Evolutionary conservation across 1,140 invertebrate genomes (phyloP).

Genomic region (Sinonovacula constricta): DNA sequence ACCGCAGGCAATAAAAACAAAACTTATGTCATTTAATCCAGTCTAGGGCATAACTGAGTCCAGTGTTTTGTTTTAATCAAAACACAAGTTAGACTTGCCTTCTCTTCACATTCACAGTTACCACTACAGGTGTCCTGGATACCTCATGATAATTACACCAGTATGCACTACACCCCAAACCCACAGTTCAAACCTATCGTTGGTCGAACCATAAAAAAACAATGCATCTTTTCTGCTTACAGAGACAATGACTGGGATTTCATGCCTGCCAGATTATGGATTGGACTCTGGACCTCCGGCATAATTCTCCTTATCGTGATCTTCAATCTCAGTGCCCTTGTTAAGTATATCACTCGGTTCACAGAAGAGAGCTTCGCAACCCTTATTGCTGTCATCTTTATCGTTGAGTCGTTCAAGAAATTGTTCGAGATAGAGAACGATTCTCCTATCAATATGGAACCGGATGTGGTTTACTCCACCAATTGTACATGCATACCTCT

Average conservation of each 20-base stretch:
- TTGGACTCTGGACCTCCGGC: slow-evolving; percentile 95
- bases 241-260: slow-evolving; percentile 91
- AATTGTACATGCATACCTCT: slow-evolving; percentile 53
- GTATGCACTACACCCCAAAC: too few relatives aligned
- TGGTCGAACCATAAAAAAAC: too few relatives aligned
- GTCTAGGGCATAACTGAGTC: background rate
- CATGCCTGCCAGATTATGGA: slow-evolving; percentile 94
- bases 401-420: slow-evolving; percentile 92
- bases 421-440: slow-evolving; percentile 59
- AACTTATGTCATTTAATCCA: too few relatives aligned
- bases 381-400: slow-evolving; percentile 99
- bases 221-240: slow-evolving; percentile 33
- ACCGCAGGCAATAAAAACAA: background rate
- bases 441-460: slow-evolving; percentile 57
- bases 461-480: slow-evolving; percentile 43
- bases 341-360: slow-evolving; percentile 99
- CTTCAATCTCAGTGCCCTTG: slow-evolving; percentile 96
- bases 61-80: background rate
- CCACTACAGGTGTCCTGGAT: too few relatives aligned
- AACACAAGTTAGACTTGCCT: background rate
- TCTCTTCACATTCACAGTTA: background rate
- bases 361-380: slow-evolving; percentile 99
- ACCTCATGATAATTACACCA: too few relatives aligned
- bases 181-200: too few relatives aligned
- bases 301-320: slow-evolving; percentile 95